A percentile compares a stretch with the other conserved stretches of the same genome.
Conservation (phyloP, 2,797 vertebrate species). For the Pitangus sulphuratus region DNA sequence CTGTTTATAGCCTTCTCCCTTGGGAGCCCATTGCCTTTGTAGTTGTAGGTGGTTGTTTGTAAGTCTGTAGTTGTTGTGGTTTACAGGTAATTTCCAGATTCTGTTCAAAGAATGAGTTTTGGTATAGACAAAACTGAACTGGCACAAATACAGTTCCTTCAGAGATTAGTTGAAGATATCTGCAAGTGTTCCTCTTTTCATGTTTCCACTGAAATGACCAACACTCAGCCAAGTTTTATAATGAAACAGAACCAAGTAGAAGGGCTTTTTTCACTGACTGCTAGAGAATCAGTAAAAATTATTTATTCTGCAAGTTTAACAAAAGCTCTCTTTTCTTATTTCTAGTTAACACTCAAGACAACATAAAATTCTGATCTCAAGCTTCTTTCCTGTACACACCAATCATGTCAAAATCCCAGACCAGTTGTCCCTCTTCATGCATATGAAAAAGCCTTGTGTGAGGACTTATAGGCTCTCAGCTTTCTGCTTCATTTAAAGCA, state of each 20-base stretch:
- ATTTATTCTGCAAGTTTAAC: neutral
- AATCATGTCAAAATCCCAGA: neutral
- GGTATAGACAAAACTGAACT: neutral
- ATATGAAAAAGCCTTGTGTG: neutral
- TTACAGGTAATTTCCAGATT: neutral
- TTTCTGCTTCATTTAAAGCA: neutral
- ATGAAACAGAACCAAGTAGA: neutral
- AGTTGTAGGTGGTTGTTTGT: neutral
- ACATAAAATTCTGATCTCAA: neutral
- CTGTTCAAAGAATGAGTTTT: neutral
- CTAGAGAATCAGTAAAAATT: neutral
- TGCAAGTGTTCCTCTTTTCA: neutral
- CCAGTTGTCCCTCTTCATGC: neutral
- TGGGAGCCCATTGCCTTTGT: neutral
- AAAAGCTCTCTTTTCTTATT: neutral
- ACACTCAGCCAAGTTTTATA: neutral
- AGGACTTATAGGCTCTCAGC: accelerated
- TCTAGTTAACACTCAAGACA: neutral
- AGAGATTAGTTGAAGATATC: neutral
- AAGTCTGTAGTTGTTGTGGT: neutral
- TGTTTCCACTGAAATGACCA: neutral
- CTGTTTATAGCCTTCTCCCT: neutral
- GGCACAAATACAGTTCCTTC: neutral
- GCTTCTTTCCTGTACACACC: neutral
- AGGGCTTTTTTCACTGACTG: neutral